Base-by-base conservation (phyloP, 2,888 invertebrate species). In the Eupithecia tripunctaria region DNA sequence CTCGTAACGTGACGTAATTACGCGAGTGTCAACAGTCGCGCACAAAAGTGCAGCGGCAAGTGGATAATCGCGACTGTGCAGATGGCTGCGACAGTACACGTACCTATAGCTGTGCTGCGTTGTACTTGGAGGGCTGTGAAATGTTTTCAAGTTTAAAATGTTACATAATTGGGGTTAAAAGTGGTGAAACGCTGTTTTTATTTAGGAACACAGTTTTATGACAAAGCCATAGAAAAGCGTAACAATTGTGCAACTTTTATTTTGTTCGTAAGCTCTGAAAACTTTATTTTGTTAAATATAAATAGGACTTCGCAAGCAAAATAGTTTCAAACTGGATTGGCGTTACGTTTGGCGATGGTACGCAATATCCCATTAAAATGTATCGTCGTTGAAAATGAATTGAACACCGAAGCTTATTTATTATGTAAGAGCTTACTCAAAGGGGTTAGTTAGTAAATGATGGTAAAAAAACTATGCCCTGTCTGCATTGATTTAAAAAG, bases 1-100 rank as follows among this genome's bases (percentile, higher is more conserved):
- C 64, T 14, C 71, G 72, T 75, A 73, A 75, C 71, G 72, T 75
- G 72, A 75, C 71, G 74, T 70, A 74, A 75, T 77, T 77, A 77
- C 60, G 69, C 32, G 70, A 66, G 70, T 73, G 77, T 73, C 75
- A 75, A 75, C 72, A 65, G 67, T 60, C 62, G 59, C 71, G 71
- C n/a, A 67, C 72, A 75, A 75, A 72, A 74, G 70, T 63, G 70
- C 75, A 65, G 47, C 41, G 67, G n/a, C 32, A 59, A 76, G 76
- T 66, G 72, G 62, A 74, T 76, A 76, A 76, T 74, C 63, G 72
- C 68, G 63, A 66, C 68, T 74, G 68, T 69, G 60, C 65, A 56
- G 56, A 56, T 56, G 56, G 56, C 25, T 56, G 51, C n/a, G 56
- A 56, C 56, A 25, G 56, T 56, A 56, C 56, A 25, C 12, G 25